Evolutionary conservation across 2,797 vertebrate genomes (phyloP).

Genomic region (Alosa sapidissima): DNA sequence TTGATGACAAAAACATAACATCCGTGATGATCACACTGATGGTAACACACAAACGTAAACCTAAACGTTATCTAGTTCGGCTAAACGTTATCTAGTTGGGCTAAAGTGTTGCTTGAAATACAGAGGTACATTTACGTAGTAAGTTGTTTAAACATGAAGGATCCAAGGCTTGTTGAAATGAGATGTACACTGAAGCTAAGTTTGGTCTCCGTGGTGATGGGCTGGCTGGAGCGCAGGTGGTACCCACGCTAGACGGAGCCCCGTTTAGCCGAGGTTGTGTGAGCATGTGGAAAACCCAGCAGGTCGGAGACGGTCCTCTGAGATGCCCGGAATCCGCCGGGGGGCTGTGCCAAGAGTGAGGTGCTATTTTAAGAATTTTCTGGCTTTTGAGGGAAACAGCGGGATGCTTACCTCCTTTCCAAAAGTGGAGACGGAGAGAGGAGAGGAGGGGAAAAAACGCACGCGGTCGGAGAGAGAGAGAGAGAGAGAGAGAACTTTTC

Average conservation of each 20-base stretch:
- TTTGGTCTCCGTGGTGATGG: background rate
- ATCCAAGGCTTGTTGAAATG: background rate
- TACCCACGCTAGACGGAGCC: background rate
- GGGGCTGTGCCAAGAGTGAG: slow-evolving; percentile 34
- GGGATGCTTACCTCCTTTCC: slow-evolving; percentile 60
- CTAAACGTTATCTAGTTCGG: no score
- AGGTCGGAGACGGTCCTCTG: background rate
- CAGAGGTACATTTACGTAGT: background rate
- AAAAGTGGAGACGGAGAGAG: slow-evolving; percentile 36
- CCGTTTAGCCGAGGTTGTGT: background rate
- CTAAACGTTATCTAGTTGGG: no score
- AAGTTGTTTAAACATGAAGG: background rate
- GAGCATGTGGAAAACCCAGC: slow-evolving; percentile 10
- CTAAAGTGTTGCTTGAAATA: no score
- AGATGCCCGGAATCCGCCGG: slow-evolving; percentile 1
- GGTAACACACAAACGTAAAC: no score
- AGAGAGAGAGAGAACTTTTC: slow-evolving; percentile 12
- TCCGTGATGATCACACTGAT: background rate
- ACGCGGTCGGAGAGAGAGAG: background rate
- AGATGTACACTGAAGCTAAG: background rate
- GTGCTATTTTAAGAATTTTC: slow-evolving; percentile 65
- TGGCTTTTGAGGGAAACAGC: slow-evolving; percentile 55
- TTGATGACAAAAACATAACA: background rate
- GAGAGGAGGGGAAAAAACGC: slow-evolving; percentile 31
- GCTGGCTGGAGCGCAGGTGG: background rate